Base-by-base conservation (phyloP, 2,888 invertebrate genomes). In the Operophtera brumata region DNA sequence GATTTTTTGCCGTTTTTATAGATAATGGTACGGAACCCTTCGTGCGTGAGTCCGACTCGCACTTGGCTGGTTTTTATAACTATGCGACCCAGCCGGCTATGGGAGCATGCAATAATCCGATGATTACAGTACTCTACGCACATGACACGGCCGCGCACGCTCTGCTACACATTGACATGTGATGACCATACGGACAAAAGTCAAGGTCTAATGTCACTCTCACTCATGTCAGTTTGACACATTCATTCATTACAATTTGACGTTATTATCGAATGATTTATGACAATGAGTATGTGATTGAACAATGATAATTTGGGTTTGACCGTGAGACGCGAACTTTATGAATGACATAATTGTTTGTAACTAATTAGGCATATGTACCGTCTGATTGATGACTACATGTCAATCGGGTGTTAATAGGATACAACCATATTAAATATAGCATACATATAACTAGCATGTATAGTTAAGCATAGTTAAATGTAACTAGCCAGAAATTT, bases 201-300 rank as follows among this genome's bases (percentile, higher is more conserved):
- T 59, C 57, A 61, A 61, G 63, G 61, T 20, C 48, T 37, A 39
- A 42, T 46, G 51, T 52, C 52, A 59, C 42, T 52, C 11, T 44
- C 52, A 49, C 11, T 44, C 52, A 49, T 56, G 56, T 48, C 59
- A 57, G 46, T 53, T 53, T 62, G 62, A 62, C 58, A 59, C 35
- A n/a, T 25, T 57, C 45, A 59, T 59, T 47, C 43, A 51, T 61
- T 53, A 57, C 40, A 46, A 25, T 54, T 48, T 60, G 56, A 58
- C 59, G 55, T 51, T 34, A 51, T 28, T 37, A 20, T 40, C 25
- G 25, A 40, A 53, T 37, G 45, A 12, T 7, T 46, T 14, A 47
- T 55, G 55, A 55, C 52, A 39, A 32, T 11, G 41, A 25, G 6
- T 36, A 14, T 26, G 13, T 4, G 37, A 12, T 25, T 39, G 35